Percentiles rank a stretch among this genome's conserved stretches.
Evolutionary conservation across 2,888 invertebrate genomes (phyloP).

Genomic region (Agrotis clavis): DNA sequence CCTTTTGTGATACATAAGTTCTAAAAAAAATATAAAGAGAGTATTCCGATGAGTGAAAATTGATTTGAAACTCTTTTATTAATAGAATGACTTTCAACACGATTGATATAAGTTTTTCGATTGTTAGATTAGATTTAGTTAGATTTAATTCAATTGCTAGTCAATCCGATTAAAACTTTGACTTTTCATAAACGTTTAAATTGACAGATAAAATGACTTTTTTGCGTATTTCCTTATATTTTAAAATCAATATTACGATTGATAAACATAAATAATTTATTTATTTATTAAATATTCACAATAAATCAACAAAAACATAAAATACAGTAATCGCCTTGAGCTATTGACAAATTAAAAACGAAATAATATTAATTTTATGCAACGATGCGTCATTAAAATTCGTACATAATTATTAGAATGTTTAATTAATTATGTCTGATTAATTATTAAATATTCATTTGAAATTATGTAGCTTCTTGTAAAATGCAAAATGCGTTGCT

Average conservation of each 20-base stretch:
- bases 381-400: conserved; percentile 30
- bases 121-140: too few species aligned
- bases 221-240: too few species aligned
- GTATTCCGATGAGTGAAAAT: too few species aligned
- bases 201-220: too few species aligned
- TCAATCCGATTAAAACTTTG: too few species aligned
- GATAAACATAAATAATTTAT: conserved; percentile 4
- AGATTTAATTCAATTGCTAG: too few species aligned
- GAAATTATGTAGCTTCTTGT: neutral
- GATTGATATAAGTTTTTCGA: too few species aligned
- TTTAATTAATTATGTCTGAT: conserved; percentile 29
- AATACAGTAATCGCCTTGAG: conserved; percentile 49
- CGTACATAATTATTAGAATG: conserved; percentile 25
- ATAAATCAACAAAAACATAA: conserved; percentile 46
- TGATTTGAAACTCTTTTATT: too few species aligned
- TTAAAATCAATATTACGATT: neutral
- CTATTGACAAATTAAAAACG: conserved; percentile 39
- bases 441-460: conserved; percentile 12
- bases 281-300: conserved; percentile 24
- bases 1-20: too few species aligned
- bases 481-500: conserved; percentile 12
- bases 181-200: too few species aligned
- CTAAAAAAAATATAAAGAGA: too few species aligned
- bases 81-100: too few species aligned
- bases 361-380: conserved; percentile 45